Conservation (phyloP, 2,888 invertebrate genomes). For the Napeogenes sylphis region DNA sequence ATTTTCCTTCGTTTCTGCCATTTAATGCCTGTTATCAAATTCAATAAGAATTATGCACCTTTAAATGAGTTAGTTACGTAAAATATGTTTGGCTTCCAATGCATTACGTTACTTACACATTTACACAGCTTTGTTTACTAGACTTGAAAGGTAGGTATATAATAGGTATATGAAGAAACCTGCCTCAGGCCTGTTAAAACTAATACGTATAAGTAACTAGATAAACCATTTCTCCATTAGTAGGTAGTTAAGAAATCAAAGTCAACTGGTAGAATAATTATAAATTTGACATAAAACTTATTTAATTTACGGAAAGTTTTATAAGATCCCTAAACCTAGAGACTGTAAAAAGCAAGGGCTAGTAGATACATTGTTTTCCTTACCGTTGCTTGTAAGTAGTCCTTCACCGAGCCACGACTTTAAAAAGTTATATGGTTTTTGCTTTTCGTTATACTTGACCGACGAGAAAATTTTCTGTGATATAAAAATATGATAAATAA, state of each 20-base stretch:
- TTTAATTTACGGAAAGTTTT: constrained; percentile 17
- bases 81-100: too few species aligned
- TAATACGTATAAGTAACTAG: too few species aligned
- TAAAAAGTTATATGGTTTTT: constrained; percentile 19
- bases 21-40: constrained; percentile 19
- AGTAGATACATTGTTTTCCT: background rate
- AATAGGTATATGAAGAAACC: too few species aligned
- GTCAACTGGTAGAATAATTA: constrained; percentile 32
- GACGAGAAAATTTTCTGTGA: constrained; percentile 22
- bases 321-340: too few species aligned
- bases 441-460: constrained; percentile 16
- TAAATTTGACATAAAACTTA: constrained; percentile 6
- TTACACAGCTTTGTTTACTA: too few species aligned
- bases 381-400: constrained; percentile 23
- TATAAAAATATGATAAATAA: background rate
- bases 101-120: too few species aligned
- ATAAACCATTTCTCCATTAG: too few species aligned
- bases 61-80: background rate
- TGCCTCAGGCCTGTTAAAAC: too few species aligned
- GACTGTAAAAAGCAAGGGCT: too few species aligned
- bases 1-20: too few species aligned
- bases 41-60: background rate
- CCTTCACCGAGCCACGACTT: constrained; percentile 22
- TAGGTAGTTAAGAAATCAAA: too few species aligned
- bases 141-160: too few species aligned